phyloP scores from a whole-genome alignment of 2,888 invertebrate genomes.

The Strigamia maritima region DNA sequence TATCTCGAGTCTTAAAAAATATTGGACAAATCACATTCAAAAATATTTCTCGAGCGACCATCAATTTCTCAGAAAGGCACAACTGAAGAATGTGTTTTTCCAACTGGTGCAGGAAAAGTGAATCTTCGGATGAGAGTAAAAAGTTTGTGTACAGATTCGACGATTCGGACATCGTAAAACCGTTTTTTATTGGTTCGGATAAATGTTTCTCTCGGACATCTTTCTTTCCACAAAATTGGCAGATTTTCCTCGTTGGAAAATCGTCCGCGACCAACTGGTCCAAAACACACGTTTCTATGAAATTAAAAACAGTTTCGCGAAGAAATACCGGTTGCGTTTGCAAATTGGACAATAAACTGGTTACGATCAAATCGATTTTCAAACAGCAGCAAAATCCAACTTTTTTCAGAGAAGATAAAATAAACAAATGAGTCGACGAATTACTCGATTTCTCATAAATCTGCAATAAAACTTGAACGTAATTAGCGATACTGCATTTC shows the following conservation, averaged over 20 bases:
- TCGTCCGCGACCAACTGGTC: neutral
- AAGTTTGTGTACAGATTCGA: neutral
- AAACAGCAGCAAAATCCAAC: slow-evolving; percentile 33
- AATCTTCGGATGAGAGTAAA: neutral
- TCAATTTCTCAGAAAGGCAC: neutral
- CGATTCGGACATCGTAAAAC: neutral
- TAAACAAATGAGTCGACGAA: neutral
- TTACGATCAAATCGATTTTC: neutral
- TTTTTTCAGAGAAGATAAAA: neutral
- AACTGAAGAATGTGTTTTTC: slow-evolving; percentile 30
- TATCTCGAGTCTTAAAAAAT: neutral
- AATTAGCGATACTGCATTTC: slow-evolving; percentile 5
- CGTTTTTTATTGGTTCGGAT: neutral
- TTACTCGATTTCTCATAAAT: neutral
- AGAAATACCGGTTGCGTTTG: neutral
- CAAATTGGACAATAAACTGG: neutral
- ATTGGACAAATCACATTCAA: neutral
- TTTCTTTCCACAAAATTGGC: neutral
- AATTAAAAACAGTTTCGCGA: neutral
- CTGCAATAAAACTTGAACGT: slow-evolving; percentile 11
- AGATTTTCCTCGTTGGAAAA: neutral
- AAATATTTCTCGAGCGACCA: neutral
- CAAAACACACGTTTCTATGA: neutral
- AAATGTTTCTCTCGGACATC: too few species aligned
- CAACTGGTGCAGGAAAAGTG: neutral